Conservation (phyloP, 2,797 vertebrate genomes). For the Gallinago nigripennis region DNA sequence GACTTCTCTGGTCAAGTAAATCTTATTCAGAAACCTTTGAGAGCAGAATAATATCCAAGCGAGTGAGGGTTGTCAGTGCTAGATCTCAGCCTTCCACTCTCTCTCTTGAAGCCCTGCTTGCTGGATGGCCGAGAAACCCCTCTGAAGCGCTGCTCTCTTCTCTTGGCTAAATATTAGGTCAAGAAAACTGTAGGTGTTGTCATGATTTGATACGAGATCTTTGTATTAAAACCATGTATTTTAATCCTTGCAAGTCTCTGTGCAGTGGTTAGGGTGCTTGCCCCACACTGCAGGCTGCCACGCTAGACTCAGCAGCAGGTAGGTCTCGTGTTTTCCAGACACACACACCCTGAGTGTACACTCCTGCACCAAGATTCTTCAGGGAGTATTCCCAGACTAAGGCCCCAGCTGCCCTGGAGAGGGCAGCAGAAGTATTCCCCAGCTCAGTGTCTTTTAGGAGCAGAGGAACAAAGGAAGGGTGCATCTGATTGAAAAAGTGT, state of each 20-base stretch:
- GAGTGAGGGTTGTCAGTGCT: not conserved
- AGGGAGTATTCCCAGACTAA: fast-evolving
- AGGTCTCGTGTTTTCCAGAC: not conserved
- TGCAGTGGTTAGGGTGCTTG: not conserved
- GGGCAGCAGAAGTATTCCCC: constrained; percentile 35
- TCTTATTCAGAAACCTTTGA: not conserved
- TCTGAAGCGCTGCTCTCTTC: not conserved
- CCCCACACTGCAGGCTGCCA: not conserved
- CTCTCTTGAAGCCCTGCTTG: not conserved
- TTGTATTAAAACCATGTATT: not conserved
- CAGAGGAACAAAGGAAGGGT: not conserved
- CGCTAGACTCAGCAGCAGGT: not conserved
- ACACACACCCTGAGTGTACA: fast-evolving
- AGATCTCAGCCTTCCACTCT: not conserved
- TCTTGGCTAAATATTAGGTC: not conserved
- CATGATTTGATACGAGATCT: not conserved
- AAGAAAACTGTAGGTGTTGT: not conserved
- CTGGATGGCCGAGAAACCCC: not conserved
- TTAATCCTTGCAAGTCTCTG: not conserved
- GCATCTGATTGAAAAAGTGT: not conserved
- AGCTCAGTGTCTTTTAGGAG: not conserved
- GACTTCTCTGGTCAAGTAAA: not conserved
- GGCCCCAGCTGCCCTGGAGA: constrained; percentile 23
- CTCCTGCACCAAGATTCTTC: fast-evolving
- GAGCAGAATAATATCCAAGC: not conserved